Percentiles rank a stretch among this genome's conserved stretches.
Evolutionary conservation across 2,888 invertebrate genomes (phyloP).

Genomic region (Tryphoninae sp.): DNA sequence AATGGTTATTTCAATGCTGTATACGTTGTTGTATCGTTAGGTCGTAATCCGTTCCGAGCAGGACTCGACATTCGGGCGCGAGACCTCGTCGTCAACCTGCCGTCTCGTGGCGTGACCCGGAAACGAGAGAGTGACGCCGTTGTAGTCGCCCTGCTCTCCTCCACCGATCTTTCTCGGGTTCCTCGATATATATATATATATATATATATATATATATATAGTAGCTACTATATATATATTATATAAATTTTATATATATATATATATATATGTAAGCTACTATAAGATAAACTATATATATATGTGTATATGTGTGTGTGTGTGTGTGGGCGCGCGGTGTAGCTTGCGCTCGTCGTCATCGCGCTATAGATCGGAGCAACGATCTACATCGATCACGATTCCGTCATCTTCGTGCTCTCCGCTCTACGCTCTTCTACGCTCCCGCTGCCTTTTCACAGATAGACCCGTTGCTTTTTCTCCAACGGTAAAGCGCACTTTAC

Average conservation of each 20-base stretch:
- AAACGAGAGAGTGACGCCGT: slow-evolving; percentile 68
- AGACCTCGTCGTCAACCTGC: slow-evolving; percentile 75
- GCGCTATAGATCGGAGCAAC: slow-evolving; percentile 74
- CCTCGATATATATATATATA: too few relatives aligned
- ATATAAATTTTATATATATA: too few relatives aligned
- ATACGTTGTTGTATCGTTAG: slow-evolving; percentile 15
- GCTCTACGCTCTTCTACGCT: slow-evolving; percentile 14
- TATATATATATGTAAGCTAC: too few relatives aligned
- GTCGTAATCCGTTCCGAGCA: slow-evolving; percentile 39
- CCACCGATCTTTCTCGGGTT: slow-evolving; percentile 29
- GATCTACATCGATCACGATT: slow-evolving; percentile 80
- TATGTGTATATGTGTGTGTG: background rate
- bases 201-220: too few relatives aligned
- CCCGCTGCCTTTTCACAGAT: slow-evolving; percentile 25
- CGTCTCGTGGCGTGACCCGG: slow-evolving; percentile 76
- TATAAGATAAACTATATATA: too few relatives aligned
- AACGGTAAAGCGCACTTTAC: slow-evolving; percentile 34
- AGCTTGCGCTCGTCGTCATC: slow-evolving; percentile 64
- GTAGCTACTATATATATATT: too few relatives aligned
- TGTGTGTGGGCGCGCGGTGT: background rate
- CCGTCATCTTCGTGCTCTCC: slow-evolving; percentile 66
- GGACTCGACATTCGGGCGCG: slow-evolving; percentile 17
- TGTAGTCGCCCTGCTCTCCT: slow-evolving; percentile 34
- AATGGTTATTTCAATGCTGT: background rate
- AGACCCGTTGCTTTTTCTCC: slow-evolving; percentile 25